These are phyloP conservation scores for Notothenia coriiceps DNA, from an alignment of 2,113 vertebrate genomes.

Conservation along the genomic window DNA sequence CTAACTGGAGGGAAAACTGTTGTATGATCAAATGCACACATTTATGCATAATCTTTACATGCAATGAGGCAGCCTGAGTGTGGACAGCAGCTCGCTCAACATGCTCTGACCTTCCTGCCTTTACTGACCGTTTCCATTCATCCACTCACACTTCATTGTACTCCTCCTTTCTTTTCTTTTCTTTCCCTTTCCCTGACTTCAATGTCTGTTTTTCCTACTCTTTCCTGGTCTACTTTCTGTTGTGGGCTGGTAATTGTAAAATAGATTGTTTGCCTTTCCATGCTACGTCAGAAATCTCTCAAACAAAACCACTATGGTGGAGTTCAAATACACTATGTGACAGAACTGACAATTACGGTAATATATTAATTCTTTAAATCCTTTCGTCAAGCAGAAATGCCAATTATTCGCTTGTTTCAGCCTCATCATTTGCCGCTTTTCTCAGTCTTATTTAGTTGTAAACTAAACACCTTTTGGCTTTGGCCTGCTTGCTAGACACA, in stretches of 20 bases:
- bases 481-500: not conserved
- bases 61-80: constrained; percentile 48
- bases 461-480: not conserved
- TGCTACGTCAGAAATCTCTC: not conserved
- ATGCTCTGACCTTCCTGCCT: constrained; percentile 10
- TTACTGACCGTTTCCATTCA: constrained; percentile 2
- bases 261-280: not conserved
- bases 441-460: not conserved
- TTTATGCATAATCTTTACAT: constrained; percentile 62
- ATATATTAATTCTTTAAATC: not conserved
- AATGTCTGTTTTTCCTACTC: not conserved
- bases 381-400: not conserved
- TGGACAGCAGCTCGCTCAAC: constrained; percentile 48
- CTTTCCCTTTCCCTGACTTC: not conserved
- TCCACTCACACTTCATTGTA: not conserved
- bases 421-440: not conserved
- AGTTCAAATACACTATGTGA: not conserved
- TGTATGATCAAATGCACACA: constrained; percentile 34
- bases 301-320: not conserved
- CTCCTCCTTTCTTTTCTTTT: not conserved
- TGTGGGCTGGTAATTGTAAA: not conserved
- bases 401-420: not conserved
- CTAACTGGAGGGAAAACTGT: constrained; percentile 38
- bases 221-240: not conserved
- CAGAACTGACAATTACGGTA: not conserved